A percentile compares a stretch with the other conserved stretches of the same genome.
Conservation (phyloP, 1,140 invertebrate genomes). For the Calycopis cecrops region DNA sequence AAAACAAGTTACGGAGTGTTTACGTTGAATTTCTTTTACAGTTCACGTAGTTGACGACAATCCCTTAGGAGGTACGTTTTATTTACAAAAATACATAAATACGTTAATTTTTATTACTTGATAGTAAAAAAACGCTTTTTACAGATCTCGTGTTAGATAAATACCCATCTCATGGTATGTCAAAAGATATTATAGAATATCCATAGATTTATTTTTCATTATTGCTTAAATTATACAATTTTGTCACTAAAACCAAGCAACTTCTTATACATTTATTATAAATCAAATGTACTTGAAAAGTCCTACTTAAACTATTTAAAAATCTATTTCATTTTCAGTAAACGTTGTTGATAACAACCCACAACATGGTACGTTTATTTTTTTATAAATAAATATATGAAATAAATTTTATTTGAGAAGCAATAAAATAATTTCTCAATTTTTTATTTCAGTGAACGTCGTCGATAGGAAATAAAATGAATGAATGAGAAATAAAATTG, state of each 20-base stretch:
- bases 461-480: too few relatives aligned
- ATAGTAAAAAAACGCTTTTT: conserved; percentile 1
- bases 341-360: conserved; percentile 31
- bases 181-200: too few relatives aligned
- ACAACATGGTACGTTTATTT: background rate
- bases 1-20: too few relatives aligned
- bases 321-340: conserved; percentile 29
- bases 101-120: background rate
- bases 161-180: conserved; percentile 14
- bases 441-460: too few relatives aligned
- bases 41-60: conserved; percentile 23
- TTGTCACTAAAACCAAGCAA: too few relatives aligned
- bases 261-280: too few relatives aligned
- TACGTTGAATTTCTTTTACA: conserved; percentile 12
- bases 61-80: conserved; percentile 19
- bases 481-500: too few relatives aligned
- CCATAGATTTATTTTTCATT: background rate
- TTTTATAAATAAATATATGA: background rate
- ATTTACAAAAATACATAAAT: background rate
- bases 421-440: too few relatives aligned
- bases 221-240: background rate
- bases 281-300: too few relatives aligned
- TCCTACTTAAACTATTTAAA: too few relatives aligned
- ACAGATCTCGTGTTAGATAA: conserved; percentile 1
- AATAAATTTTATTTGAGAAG: too few relatives aligned